Evolutionary conservation across 2,113 vertebrate species (phyloP), one percentile per base, ranked within the genome.

Genomic region (Opisthocomus hoazin): DNA sequence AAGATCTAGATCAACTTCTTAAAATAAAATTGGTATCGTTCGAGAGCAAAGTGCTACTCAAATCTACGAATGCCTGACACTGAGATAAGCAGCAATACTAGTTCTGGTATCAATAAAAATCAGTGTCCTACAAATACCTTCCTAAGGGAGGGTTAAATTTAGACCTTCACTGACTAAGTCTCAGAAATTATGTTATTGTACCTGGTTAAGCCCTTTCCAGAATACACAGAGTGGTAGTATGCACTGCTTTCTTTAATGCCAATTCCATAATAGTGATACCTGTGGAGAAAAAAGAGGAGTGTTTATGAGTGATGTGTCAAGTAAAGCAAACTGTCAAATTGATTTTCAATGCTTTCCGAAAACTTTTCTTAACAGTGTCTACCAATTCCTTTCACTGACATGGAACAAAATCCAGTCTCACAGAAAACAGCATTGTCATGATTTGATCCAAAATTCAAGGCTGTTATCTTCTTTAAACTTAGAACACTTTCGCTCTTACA

Each of bases 181-280:
- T 91, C 50, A 45, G 81, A 60, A 83, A 23, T 65, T 51, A 12
- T 22, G 18, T n/a, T 81, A 93, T 56, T 77, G 87, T 98, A 99
- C 99, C 99, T 99, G 93, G 99, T 99, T 97, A 99, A 97, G 75
- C 99, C 99, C 97, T 99, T 99, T 89, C 99, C 99, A 82, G 99
- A 99, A 92, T 99, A 99, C 48, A 99, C 99, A 6, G 99, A 99
- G 97, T 99, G 99, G 96, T 99, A 99, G 94, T 99, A 99, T 5
- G 99, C 99, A 73, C 99, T 99, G 98, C 99, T 99, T 96, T 99
- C 99, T 97, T 99, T 99, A 95, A 99, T 99, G 92, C 99, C 99
- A 89, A 99, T 99, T 24, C 99, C 99, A 96, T 99, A 99, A 94
- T 99, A 99, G 96, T 99, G 99, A 96, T 99, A 99, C 93, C 99